These are phyloP conservation scores for Perizoma affinitatum DNA, from an alignment of 2,888 invertebrate species.

Conservation along the genomic window DNA sequence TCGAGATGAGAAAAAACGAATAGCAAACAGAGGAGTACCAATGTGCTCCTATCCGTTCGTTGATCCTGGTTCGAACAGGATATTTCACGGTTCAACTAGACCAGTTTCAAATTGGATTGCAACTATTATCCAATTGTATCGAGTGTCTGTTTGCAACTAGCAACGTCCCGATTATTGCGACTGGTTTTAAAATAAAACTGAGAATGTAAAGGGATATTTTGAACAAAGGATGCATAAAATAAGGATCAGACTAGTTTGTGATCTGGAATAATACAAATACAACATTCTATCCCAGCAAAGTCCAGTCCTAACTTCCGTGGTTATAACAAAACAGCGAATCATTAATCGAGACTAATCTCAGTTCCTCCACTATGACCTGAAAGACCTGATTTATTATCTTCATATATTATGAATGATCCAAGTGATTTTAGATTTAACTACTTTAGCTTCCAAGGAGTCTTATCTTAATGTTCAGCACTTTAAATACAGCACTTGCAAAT, in stretches of 20 bases:
- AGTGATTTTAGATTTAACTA: conserved; percentile 27
- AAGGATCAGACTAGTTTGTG: too few relatives aligned
- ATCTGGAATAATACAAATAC: too few relatives aligned
- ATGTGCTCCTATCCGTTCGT: conserved; percentile 20
- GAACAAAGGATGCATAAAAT: background rate
- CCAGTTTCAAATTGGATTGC: conserved; percentile 53
- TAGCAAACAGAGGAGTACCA: background rate
- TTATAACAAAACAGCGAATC: conserved; percentile 1
- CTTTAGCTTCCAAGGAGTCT: conserved; percentile 13
- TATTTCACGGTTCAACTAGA: conserved; percentile 23
- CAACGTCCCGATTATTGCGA: conserved; percentile 15
- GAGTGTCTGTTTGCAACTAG: conserved; percentile 37
- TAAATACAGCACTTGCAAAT: conserved; percentile 18
- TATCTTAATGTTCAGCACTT: conserved; percentile 28
- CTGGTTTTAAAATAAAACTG: conserved; percentile 16
- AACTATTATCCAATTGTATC: conserved; percentile 50
- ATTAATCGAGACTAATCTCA: conserved; percentile 7
- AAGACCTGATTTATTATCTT: conserved; percentile 13
- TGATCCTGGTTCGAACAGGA: conserved; percentile 27
- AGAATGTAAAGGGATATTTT: conserved; percentile 1
- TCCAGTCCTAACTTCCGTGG: too few relatives aligned
- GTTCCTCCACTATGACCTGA: conserved; percentile 7
- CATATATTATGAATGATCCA: conserved; percentile 3
- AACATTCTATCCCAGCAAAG: too few relatives aligned
- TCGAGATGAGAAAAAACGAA: background rate